Evolutionary conservation across 2,888 invertebrate genomes (phyloP), one percentile per base, ranked within the genome.

Genomic region (Acanthosepion pharaonis): DNA sequence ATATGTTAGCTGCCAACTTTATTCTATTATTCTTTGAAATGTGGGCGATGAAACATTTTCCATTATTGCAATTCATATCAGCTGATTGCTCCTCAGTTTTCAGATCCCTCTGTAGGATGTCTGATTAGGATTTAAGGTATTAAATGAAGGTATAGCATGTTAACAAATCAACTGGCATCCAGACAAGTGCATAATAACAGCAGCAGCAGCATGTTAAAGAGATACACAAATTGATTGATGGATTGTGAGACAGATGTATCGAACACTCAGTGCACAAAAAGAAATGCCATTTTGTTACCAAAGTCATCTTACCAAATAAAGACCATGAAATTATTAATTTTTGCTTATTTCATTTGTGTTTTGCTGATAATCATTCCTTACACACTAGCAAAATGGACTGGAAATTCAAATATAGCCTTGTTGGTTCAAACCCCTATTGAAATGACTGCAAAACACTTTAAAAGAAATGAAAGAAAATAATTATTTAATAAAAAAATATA

Each of bases 41-140:
- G 78, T 78, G 59, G 59, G 59, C 59, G 59, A 59, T 59, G 78
- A 78, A 78, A 78, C n/a, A 78, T 78, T 78, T 78, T 78, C 78
- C 78, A 78, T 78, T 78, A 78, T 78, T 11, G n/a, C 78, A 78
- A 78, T 78, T 78, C 78, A 78, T 78, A n/a, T 78, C n/a, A n/a
- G 78, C 78, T 33, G 78, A n/a, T 78, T 33, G 9, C 78, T 78
- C n/a, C 78, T 78, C n/a, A 78, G 33, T 78, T 78, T 78, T n/a
- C 78, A 78, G 78, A 78, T 78, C n/a, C 18, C 78, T 78, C 78
- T 9, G n/a, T 33, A 11, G 78, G 78, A 78, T n/a, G 18, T n/a
- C 78, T 78, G 11, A 78, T 78, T 33, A n/a, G 33, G 78, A 78
- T 33, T 78, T 78, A 9, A 78, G 78, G 78, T 78, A 33, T 6